Conservation (phyloP, 2,888 invertebrate species). For the Cheilosia vernalis region DNA sequence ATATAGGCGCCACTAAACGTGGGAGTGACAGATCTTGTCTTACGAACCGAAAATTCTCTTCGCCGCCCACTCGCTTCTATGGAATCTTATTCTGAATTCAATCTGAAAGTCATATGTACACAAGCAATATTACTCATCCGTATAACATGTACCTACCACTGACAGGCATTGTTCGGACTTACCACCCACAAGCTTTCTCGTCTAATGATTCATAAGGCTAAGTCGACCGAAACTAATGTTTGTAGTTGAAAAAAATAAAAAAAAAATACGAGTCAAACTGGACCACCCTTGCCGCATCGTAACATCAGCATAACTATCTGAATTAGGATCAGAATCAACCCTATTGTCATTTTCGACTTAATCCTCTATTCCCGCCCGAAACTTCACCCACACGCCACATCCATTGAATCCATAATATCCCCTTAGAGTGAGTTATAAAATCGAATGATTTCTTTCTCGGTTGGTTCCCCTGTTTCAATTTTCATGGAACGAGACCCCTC, state of each 20-base stretch:
- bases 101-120: constrained; percentile 11
- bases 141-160: background rate
- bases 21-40: constrained; percentile 21
- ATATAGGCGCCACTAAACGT: constrained; percentile 34
- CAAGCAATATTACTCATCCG: constrained; percentile 7
- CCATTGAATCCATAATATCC: constrained; percentile 69
- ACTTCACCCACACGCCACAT: constrained; percentile 53
- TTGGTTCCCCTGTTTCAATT: background rate
- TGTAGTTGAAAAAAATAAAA: constrained; percentile 1
- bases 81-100: constrained; percentile 29
- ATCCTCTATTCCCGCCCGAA: constrained; percentile 26
- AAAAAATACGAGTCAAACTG: constrained; percentile 40
- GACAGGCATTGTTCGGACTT: too few species aligned
- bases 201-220: constrained; percentile 60
- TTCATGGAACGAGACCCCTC: constrained; percentile 24
- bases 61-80: constrained; percentile 1
- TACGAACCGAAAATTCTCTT: constrained; percentile 39
- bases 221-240: constrained; percentile 69
- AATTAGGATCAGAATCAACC: constrained; percentile 67
- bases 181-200: background rate
- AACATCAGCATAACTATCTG: constrained; percentile 63
- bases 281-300: constrained; percentile 17
- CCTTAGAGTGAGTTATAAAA: constrained; percentile 71
- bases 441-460: constrained; percentile 42
- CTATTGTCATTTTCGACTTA: constrained; percentile 69